A percentile compares a stretch with the other conserved stretches of the same genome.
Evolutionary conservation across 1,140 invertebrate species (phyloP).

Genomic region (Drosophila sechellia): DNA sequence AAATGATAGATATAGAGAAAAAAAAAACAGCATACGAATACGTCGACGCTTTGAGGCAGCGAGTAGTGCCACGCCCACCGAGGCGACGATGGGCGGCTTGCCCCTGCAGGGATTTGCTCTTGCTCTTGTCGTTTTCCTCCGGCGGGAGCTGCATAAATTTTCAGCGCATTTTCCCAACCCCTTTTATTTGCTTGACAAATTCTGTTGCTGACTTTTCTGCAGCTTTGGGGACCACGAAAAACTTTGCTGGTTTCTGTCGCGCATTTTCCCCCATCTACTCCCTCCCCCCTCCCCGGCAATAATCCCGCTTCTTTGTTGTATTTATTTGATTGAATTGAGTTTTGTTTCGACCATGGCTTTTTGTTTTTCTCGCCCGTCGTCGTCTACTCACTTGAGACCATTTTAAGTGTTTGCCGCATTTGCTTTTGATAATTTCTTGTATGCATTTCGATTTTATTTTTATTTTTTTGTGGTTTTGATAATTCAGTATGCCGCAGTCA

Average conservation of each 20-base stretch:
- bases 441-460: slow-evolving; percentile 23
- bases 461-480: slow-evolving; percentile 42
- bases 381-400: slow-evolving; percentile 66
- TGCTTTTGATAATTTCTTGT: slow-evolving; percentile 55
- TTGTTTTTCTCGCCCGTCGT: slow-evolving; percentile 19
- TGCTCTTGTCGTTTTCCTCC: slow-evolving; percentile 29
- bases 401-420: slow-evolving; percentile 74
- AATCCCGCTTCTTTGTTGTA: slow-evolving; percentile 3
- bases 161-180: slow-evolving; percentile 10
- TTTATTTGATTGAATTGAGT: slow-evolving; percentile 64
- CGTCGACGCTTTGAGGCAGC: slow-evolving; percentile 24
- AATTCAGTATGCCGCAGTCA: slow-evolving; percentile 48
- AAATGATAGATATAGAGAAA: slow-evolving; percentile 8
- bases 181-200: slow-evolving; percentile 50
- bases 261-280: background rate
- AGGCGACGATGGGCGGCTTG: slow-evolving; percentile 21
- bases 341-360: slow-evolving; percentile 26
- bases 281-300: background rate
- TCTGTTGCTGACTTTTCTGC: slow-evolving; percentile 59
- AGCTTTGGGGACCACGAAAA: slow-evolving; percentile 46
- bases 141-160: slow-evolving; percentile 47
- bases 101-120: slow-evolving; percentile 42
- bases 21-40: slow-evolving; percentile 9
- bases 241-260: slow-evolving; percentile 37
- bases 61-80: slow-evolving; percentile 23